Evolutionary conservation across 1,140 invertebrate genomes (phyloP), one percentile per base, ranked within the genome.

Genomic region (Aethina tumida): DNA sequence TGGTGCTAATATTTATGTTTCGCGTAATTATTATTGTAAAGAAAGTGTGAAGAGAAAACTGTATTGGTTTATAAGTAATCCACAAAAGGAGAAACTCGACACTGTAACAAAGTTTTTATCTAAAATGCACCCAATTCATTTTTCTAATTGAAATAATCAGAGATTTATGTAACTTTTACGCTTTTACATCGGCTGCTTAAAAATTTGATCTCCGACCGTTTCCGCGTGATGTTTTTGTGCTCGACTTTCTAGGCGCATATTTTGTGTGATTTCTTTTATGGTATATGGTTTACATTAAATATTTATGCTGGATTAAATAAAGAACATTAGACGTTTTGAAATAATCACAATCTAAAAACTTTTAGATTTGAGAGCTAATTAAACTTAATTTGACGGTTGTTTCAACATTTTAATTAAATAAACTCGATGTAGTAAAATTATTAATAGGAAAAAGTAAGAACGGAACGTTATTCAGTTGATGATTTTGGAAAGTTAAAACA

Each of bases 31-130:
- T 40, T 38, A 41, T 41, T 18, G 33, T 34, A 41, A 41, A 25
- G 45, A 43, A 43, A 46, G 44, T 46, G 44, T 41, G 35, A 46
- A 46, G 44, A 34, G 39, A 46, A 46, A 46, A 46, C 34, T 28
- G 15, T 7, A 24, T 19, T 22, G 10, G 22, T 37, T 37, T 41
- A 30, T 41, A 35, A 45, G 37, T 36, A 45, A 45, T 46, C 26
- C 28, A 30, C 21, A 35, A 39, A 42, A 42, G 39, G 44, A 46
- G 44, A 46, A 46, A 46, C 44, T 35, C 30, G 7, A 46, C 33
- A 41, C 29, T 35, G 32, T 41, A 26, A 42, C 39, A 32, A 22
- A 29, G 39, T 39, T 22, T 14, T 35, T 27, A 24, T n/a, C 25
- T 35, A 29, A 41, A 35, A 29, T 24, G 29, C 14, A 21, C 26